Percentiles rank a stretch among this genome's conserved stretches.
These are phyloP conservation scores for Galerucella nymphaeae DNA, from an alignment of 2,888 invertebrate genomes.

Conservation along the genomic window DNA sequence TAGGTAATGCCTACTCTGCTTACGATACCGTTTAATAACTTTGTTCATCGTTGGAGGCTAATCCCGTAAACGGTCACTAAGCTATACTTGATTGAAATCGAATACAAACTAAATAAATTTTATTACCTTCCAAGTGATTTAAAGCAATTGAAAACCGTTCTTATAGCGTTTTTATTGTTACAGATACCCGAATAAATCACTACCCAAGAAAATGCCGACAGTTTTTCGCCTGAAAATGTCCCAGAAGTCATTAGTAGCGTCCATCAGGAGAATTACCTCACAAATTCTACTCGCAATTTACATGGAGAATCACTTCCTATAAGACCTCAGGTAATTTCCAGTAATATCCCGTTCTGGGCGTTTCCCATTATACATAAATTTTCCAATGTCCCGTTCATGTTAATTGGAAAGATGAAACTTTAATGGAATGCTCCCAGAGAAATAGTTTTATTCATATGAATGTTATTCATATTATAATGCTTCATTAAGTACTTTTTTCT, in stretches of 20 bases:
- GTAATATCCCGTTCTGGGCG: constrained; percentile 51
- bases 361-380: constrained; percentile 46
- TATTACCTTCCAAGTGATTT: background rate
- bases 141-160: constrained; percentile 1
- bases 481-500: too few relatives aligned
- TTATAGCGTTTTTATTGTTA: constrained; percentile 4
- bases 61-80: too few relatives aligned
- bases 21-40: too few relatives aligned
- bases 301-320: constrained; percentile 41
- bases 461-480: background rate
- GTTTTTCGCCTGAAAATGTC: constrained; percentile 6
- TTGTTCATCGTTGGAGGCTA: too few relatives aligned
- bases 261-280: constrained; percentile 14
- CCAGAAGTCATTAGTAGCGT: constrained; percentile 16
- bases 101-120: background rate
- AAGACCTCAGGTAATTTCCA: constrained; percentile 48
- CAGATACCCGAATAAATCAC: constrained; percentile 8
- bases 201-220: background rate
- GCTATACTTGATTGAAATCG: background rate
- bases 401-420: constrained; percentile 36
- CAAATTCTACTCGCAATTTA: constrained; percentile 19
- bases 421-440: constrained; percentile 41
- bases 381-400: constrained; percentile 36
- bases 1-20: too few relatives aligned
- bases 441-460: constrained; percentile 13